phyloP scores from a whole-genome alignment of 1,140 invertebrate genomes.

The Campoletis sonorensis region DNA sequence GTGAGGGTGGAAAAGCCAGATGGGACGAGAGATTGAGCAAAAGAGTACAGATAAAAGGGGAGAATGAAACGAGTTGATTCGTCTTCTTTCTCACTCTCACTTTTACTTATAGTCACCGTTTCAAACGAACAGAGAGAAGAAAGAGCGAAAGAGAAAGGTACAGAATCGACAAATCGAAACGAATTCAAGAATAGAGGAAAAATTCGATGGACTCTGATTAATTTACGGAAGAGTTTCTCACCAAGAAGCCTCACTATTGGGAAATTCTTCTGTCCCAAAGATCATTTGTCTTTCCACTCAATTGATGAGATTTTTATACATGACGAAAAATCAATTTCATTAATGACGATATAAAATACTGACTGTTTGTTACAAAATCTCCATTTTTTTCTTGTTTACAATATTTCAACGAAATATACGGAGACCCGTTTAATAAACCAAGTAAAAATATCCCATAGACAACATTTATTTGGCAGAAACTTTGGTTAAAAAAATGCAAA shows the following conservation, averaged over 20 bases:
- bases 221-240: not conserved
- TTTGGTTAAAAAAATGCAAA: no score
- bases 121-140: not conserved
- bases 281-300: not conserved
- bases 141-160: not conserved
- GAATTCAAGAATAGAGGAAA: not conserved
- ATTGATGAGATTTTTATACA: not conserved
- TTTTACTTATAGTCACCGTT: not conserved
- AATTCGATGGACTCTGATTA: slow-evolving; percentile 22
- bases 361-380: not conserved
- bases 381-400: not conserved
- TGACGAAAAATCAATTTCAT: not conserved
- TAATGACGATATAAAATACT: not conserved
- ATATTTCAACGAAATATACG: not conserved
- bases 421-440: no score
- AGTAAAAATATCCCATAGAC: no score
- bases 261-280: not conserved
- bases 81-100: not conserved
- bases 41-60: slow-evolving; percentile 14
- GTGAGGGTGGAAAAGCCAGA: not conserved
- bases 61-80: slow-evolving; percentile 22
- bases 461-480: no score
- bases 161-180: slow-evolving; percentile 14
- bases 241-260: not conserved
- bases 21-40: slow-evolving; percentile 14